Conservation (phyloP, 2,113 vertebrate species). For the Thoracochromis brauschi region DNA sequence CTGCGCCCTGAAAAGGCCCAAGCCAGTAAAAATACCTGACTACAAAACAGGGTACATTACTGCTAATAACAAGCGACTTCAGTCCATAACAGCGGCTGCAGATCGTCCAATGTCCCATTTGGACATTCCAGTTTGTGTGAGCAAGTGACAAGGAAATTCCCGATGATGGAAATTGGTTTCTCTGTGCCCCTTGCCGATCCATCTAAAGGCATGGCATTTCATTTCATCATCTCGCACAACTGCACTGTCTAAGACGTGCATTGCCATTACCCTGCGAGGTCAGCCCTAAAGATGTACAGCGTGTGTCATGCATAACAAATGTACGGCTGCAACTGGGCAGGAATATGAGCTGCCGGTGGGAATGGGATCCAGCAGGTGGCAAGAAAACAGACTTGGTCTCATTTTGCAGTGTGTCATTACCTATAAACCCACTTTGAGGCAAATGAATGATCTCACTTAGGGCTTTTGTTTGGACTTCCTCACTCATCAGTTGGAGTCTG, state of each 20-base stretch:
- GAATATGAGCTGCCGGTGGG: slow-evolving; percentile 1
- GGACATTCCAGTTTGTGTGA: not conserved
- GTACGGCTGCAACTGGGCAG: not conserved
- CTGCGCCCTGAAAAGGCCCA: not conserved
- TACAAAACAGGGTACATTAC: not conserved
- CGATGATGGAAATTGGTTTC: not conserved
- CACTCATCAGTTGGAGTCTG: not conserved
- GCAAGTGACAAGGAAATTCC: not conserved
- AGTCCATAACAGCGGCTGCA: not conserved
- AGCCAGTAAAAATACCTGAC: not conserved
- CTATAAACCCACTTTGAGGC: not conserved
- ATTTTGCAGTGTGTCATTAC: not conserved
- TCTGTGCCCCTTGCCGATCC: not conserved
- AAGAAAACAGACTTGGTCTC: not conserved
- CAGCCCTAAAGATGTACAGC: not conserved
- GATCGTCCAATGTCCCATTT: not conserved
- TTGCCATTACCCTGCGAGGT: slow-evolving; percentile 19
- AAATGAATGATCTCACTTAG: not conserved
- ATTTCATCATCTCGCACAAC: not conserved
- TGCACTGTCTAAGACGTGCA: not conserved
- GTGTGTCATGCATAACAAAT: slow-evolving; percentile 27
- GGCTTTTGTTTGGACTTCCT: not conserved
- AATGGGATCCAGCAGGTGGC: slow-evolving; percentile 37
- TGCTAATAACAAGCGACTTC: not conserved
- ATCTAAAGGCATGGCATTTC: not conserved